phyloP scores from a whole-genome alignment of 2,888 invertebrate genomes.

The Frankliniella fusca region DNA sequence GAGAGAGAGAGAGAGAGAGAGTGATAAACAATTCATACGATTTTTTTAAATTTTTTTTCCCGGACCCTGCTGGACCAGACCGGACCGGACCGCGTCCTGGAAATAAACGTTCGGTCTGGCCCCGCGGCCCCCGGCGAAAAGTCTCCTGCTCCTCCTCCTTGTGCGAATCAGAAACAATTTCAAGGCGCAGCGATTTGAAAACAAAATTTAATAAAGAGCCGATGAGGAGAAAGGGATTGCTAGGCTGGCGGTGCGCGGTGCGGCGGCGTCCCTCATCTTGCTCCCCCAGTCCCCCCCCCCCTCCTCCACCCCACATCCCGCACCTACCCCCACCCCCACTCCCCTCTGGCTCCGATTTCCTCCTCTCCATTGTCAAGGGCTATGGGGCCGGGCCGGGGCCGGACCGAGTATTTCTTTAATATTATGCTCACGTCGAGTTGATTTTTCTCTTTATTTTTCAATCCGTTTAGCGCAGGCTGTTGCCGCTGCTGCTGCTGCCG shows the following conservation, averaged over 20 bases:
- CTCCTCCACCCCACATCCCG: background rate
- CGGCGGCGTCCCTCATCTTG: background rate
- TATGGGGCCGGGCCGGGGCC: background rate
- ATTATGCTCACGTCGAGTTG: background rate
- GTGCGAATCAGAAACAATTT: conserved; percentile 15
- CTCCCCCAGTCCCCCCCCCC: background rate
- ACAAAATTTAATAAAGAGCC: conserved; percentile 24
- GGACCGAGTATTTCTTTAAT: conserved; percentile 1
- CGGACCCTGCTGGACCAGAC: background rate
- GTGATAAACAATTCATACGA: too few relatives aligned
- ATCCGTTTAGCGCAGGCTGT: background rate
- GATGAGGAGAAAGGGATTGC: background rate
- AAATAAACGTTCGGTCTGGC: background rate
- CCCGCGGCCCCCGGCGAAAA: background rate
- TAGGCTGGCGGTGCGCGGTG: background rate
- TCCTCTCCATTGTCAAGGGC: background rate
- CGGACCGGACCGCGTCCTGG: background rate
- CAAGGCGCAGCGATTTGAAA: background rate
- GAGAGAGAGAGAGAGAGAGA: too few relatives aligned
- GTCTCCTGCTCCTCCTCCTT: background rate
- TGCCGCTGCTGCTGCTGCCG: background rate
- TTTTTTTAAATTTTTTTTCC: too few relatives aligned
- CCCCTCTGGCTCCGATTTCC: background rate
- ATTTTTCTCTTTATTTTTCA: background rate
- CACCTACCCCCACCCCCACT: background rate